These are phyloP conservation scores for Corythornis cristatus DNA, from an alignment of 2,113 vertebrate genomes.

Conservation along the genomic window DNA sequence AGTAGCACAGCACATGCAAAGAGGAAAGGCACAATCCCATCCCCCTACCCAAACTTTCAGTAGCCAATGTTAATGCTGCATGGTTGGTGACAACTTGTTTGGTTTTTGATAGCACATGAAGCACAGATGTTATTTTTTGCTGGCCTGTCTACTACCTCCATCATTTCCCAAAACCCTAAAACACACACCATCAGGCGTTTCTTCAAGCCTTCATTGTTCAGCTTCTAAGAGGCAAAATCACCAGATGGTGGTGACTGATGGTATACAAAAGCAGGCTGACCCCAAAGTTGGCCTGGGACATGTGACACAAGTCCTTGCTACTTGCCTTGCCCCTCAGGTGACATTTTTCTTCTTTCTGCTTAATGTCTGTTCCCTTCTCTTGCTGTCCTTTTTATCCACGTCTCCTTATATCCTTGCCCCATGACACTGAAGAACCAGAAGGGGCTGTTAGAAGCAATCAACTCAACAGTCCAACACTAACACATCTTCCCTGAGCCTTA, in stretches of 20 bases:
- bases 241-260: neutral
- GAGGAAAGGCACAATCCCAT: neutral
- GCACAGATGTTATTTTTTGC: accelerated
- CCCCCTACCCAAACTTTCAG: accelerated
- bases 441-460: neutral
- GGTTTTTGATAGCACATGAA: neutral
- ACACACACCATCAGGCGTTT: neutral
- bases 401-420: neutral
- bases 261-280: neutral
- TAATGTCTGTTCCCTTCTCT: neutral
- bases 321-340: neutral
- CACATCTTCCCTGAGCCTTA: neutral
- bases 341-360: neutral
- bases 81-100: neutral
- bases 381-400: neutral
- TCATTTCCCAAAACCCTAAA: neutral
- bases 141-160: neutral
- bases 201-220: neutral
- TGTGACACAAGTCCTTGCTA: accelerated
- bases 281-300: accelerated
- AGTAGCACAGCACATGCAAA: accelerated
- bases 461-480: neutral
- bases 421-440: neutral
- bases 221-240: neutral
- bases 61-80: accelerated